phyloP scores from a whole-genome alignment of 2,797 vertebrate species.

The Enteromius unitaeniatus region DNA sequence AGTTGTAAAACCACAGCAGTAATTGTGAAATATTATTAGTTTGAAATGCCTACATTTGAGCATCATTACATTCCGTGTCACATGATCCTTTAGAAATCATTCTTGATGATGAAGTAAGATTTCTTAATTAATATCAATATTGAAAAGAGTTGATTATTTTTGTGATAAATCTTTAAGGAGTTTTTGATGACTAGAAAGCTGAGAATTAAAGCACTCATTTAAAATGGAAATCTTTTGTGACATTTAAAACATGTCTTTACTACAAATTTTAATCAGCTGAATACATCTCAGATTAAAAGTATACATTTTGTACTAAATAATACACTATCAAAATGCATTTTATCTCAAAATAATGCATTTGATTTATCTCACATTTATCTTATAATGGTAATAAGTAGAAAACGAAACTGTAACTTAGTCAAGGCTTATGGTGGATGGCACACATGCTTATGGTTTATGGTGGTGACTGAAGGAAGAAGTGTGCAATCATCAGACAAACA shows the following conservation, averaged over 20 bases:
- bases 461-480: constrained; percentile 58
- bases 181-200: not conserved
- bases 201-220: not conserved
- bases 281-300: no score
- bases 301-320: not conserved
- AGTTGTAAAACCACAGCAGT: not conserved
- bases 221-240: not conserved
- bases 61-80: not conserved
- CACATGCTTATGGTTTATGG: constrained; percentile 9
- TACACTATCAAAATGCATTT: not conserved
- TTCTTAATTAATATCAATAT: not conserved
- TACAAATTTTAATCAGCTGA: no score
- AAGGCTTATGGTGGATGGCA: not conserved
- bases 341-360: not conserved
- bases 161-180: not conserved
- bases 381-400: constrained; percentile 6
- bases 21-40: not conserved
- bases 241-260: not conserved
- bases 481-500: constrained; percentile 65
- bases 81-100: not conserved
- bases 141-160: not conserved
- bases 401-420: constrained; percentile 53
- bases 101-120: not conserved
- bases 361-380: not conserved
- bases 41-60: no score